Conservation (phyloP, 2,113 vertebrate genomes). For the rat (Rattus norvegicus) region DNA sequence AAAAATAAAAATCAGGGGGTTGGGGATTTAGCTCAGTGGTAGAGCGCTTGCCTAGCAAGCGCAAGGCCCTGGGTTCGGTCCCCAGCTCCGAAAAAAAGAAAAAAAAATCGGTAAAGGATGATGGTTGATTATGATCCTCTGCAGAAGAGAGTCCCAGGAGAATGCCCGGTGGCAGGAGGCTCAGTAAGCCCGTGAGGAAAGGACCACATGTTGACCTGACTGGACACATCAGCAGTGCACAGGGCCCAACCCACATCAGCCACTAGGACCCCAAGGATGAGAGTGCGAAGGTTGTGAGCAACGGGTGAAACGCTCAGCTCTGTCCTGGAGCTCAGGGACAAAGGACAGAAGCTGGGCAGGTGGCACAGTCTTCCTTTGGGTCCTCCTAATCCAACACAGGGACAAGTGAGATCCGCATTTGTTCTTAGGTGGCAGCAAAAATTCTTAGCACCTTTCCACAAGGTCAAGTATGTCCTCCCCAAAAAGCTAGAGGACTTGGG, state of each 20-base stretch:
- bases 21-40: too few species aligned
- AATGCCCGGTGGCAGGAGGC: not conserved
- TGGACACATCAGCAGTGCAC: not conserved
- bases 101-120: not conserved
- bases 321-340: too few species aligned
- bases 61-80: too few species aligned
- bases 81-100: too few species aligned
- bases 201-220: not conserved
- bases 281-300: not conserved
- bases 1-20: not conserved
- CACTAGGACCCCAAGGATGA: not conserved
- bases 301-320: not conserved
- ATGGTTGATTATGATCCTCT: too few species aligned
- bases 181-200: not conserved
- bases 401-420: not conserved
- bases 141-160: not conserved
- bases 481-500: not conserved
- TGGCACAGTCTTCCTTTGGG: fast-evolving
- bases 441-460: not conserved
- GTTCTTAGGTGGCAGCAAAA: not conserved
- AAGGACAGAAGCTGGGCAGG: not conserved
- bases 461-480: not conserved
- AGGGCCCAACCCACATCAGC: not conserved
- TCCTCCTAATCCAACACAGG: not conserved
- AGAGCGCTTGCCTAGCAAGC: too few species aligned